These are phyloP conservation scores for Miniopterus natalensis DNA, from an alignment of 2,113 vertebrate genomes.

Conservation along the genomic window DNA sequence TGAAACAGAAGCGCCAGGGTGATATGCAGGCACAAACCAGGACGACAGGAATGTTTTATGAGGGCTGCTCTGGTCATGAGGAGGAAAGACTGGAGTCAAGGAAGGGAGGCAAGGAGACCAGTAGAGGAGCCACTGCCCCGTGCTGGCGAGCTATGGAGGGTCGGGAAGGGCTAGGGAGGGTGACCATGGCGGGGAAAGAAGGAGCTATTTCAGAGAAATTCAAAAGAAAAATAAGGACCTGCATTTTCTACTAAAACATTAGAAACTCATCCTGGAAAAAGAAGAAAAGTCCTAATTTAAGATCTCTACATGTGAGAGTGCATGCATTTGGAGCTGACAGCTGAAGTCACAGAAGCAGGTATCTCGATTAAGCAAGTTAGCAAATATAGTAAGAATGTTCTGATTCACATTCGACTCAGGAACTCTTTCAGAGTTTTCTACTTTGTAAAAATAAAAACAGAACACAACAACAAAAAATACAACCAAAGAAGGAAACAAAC, in stretches of 20 bases:
- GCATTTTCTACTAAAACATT: not conserved
- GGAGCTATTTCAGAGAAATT: not conserved
- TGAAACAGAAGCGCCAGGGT: not conserved
- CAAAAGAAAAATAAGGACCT: not conserved
- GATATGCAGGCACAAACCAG: not conserved
- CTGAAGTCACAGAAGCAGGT: not conserved
- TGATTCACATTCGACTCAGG: not conserved
- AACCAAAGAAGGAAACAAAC: not conserved
- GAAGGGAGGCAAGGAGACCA: not conserved
- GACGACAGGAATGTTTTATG: not conserved
- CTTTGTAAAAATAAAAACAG: slow-evolving; percentile 29
- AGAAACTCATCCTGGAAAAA: not conserved
- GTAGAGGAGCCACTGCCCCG: not conserved
- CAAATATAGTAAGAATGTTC: not conserved
- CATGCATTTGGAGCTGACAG: not conserved
- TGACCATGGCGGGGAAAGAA: not conserved
- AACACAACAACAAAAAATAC: not conserved
- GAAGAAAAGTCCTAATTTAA: not conserved
- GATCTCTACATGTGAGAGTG: not conserved
- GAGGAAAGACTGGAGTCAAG: not conserved
- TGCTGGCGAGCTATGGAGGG: not conserved
- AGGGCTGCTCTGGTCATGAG: not conserved
- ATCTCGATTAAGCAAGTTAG: not conserved
- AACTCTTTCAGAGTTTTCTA: not conserved
- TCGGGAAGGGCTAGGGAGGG: not conserved